Base-by-base conservation (phyloP, 1,140 invertebrate species). In the Cephus cinctus region DNA sequence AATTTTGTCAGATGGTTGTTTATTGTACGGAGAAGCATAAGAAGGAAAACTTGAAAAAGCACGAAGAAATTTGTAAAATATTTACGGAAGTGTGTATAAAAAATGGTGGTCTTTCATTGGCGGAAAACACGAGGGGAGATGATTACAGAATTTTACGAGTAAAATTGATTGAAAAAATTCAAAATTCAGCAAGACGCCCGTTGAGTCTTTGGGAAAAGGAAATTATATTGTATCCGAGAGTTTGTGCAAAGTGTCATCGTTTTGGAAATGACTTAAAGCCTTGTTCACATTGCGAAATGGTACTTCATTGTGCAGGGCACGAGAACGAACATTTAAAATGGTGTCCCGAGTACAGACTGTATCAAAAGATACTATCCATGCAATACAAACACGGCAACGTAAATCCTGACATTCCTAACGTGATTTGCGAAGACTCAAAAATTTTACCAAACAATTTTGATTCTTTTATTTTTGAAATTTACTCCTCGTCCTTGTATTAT, bases 171-270 rank as follows among this genome's bases (percentile, higher is more conserved):
- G 72, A 79, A 0, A 76, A 80, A 2, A 76, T 83, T 36, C 81
- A 86, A 54, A 75, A 79, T 32, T 68, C 73, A 2, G 61, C 87
- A 3, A 78, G 79, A 27, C 76, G 86, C 23, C 59, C 65, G 4
- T 56, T 88, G 16, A 69, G 80, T 8, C 75, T 83, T 0, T 86
- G 81, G 71, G 86, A 89, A 56, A 80, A 80, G 41, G 87, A 88
- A 56, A 79, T 84, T 0, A 60, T 89, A 3, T 65, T 88, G 2
- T 88, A 86, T 57, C 84, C 86, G 0, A 73, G 80, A 16, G 69
- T 84, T 2, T 89, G 86, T 57, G 61, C 67, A 3, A 65, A 75
- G 2, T 80, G 79, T 31, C 52, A 60, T 1, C 59, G 54, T 11
- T 83, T 83, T 41, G 68, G 80, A 6, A 76, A 83, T 38, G 75